These are phyloP conservation scores for Cerastis rubricosa DNA, from an alignment of 2,888 invertebrate species.

Conservation along the genomic window DNA sequence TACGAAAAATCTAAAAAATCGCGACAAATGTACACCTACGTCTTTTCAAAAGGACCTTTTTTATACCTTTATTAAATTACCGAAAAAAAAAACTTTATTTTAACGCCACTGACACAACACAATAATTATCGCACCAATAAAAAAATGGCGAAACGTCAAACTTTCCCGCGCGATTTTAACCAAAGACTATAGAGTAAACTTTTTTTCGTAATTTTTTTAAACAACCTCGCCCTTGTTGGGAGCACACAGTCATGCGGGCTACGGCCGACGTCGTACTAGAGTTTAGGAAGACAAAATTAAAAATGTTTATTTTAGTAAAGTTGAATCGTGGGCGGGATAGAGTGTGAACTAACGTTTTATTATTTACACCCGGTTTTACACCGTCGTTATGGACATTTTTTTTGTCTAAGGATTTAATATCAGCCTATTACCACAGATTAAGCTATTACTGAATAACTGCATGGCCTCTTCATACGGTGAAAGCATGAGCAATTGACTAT, in stretches of 20 bases:
- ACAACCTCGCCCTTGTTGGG: slow-evolving; percentile 48
- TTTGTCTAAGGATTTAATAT: not conserved
- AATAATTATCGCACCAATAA: not conserved
- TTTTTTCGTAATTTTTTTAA: slow-evolving; percentile 40
- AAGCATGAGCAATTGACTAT: not conserved
- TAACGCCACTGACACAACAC: slow-evolving; percentile 23
- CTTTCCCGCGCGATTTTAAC: slow-evolving; percentile 52
- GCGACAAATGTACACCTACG: not conserved
- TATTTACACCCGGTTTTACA: slow-evolving; percentile 60
- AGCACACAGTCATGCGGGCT: slow-evolving; percentile 58
- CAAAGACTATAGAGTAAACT: slow-evolving; percentile 21
- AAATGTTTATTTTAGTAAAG: slow-evolving; percentile 78
- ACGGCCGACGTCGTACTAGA: slow-evolving; percentile 68
- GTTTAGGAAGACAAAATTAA: slow-evolving; percentile 72
- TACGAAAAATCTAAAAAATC: not conserved
- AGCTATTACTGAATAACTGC: not conserved
- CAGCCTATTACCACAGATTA: no score
- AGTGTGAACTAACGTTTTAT: slow-evolving; percentile 67
- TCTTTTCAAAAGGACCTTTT: not conserved
- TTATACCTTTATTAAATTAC: slow-evolving; percentile 18
- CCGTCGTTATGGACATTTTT: slow-evolving; percentile 30
- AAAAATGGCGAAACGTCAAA: slow-evolving; percentile 45
- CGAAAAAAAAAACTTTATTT: not conserved
- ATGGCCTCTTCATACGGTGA: not conserved
- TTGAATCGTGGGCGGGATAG: slow-evolving; percentile 74